These are phyloP conservation scores for Gymnocypris eckloni DNA, from an alignment of 2,797 vertebrate species.

Conservation along the genomic window DNA sequence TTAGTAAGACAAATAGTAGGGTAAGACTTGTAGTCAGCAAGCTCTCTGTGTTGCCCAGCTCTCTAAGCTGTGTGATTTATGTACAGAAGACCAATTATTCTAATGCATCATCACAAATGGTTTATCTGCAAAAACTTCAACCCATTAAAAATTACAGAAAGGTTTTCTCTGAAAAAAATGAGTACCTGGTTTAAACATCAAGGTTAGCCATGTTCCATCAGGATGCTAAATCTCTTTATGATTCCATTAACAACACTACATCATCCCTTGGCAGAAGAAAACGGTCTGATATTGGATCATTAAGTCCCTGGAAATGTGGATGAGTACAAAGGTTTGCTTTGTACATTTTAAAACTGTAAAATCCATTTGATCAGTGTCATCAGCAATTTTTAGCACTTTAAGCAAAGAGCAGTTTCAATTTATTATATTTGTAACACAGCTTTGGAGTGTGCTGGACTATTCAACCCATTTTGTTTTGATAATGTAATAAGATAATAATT, in stretches of 20 bases:
- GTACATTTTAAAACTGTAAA: neutral
- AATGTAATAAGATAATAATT: neutral
- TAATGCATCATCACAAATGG: constrained; percentile 40
- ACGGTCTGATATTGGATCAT: neutral
- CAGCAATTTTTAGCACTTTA: neutral
- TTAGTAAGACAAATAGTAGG: constrained; percentile 26
- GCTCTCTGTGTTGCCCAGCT: neutral
- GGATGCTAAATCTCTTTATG: constrained; percentile 4
- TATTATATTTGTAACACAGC: neutral
- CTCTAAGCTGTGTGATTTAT: constrained; percentile 16
- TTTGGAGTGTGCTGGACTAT: neutral
- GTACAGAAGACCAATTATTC: constrained; percentile 37
- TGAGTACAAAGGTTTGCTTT: neutral
- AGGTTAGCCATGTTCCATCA: neutral
- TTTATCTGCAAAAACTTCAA: constrained; percentile 36
- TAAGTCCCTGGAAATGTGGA: neutral
- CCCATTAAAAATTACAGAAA: constrained; percentile 45
- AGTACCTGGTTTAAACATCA: constrained; percentile 26
- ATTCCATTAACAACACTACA: constrained; percentile 16
- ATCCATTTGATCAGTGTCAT: neutral
- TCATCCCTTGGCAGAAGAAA: neutral
- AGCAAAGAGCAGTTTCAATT: neutral
- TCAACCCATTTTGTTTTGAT: neutral
- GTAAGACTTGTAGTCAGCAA: neutral
- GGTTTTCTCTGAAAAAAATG: constrained; percentile 6